Conservation (phyloP, 1,140 invertebrate genomes). For the Drosophila neocordata region DNA sequence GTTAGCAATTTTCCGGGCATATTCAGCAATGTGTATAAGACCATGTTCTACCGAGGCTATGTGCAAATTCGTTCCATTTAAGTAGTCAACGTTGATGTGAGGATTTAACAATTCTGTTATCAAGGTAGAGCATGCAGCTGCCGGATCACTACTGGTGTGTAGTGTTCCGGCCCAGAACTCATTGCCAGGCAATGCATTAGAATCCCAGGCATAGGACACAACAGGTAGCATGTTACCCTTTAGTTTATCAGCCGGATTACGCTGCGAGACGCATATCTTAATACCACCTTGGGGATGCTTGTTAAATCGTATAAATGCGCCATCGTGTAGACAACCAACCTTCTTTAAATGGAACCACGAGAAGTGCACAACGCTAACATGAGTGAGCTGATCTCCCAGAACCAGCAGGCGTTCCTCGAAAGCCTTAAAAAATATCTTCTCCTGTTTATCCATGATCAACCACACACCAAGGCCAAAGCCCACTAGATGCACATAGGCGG, state of each 20-base stretch:
- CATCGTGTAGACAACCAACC: slow-evolving; percentile 51
- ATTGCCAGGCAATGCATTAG: slow-evolving; percentile 87
- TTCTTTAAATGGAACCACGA: slow-evolving; percentile 66
- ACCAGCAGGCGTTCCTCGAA: slow-evolving; percentile 72
- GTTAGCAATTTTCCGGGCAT: slow-evolving; percentile 49
- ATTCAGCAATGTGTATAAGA: slow-evolving; percentile 84
- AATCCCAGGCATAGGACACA: slow-evolving; percentile 88
- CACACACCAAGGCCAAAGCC: slow-evolving; percentile 77
- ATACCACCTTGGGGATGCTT: slow-evolving; percentile 70
- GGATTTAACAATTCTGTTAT: slow-evolving; percentile 85
- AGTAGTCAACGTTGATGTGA: slow-evolving; percentile 83
- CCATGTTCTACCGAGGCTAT: slow-evolving; percentile 83
- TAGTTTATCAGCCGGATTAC: slow-evolving; percentile 68
- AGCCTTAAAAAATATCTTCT: slow-evolving; percentile 74
- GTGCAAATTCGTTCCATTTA: slow-evolving; percentile 83
- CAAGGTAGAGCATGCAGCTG: slow-evolving; percentile 85
- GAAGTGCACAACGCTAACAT: slow-evolving; percentile 74
- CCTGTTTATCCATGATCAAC: slow-evolving; percentile 67
- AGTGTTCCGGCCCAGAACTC: slow-evolving; percentile 84
- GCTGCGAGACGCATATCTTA: slow-evolving; percentile 53
- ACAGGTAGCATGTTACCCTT: slow-evolving; percentile 82
- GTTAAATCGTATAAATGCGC: slow-evolving; percentile 38
- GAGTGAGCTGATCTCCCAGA: slow-evolving; percentile 44
- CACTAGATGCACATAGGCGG: slow-evolving; percentile 75
- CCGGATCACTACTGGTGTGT: slow-evolving; percentile 84